Evolutionary conservation across 2,113 vertebrate genomes (phyloP).

Genomic region (Tetrax tetrax): DNA sequence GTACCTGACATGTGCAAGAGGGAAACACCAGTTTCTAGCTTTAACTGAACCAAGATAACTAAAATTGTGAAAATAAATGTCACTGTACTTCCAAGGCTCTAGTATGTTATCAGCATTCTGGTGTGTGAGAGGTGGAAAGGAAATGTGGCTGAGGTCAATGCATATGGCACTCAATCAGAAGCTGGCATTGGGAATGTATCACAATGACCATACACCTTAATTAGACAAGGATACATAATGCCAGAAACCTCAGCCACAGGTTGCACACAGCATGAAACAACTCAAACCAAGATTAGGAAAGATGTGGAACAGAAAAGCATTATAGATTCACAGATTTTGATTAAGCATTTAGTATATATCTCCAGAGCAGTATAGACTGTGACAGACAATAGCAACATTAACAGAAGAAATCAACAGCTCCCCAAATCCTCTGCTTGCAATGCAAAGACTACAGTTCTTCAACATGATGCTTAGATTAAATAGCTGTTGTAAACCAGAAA

Average conservation of each 20-base stretch:
- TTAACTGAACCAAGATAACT: background rate
- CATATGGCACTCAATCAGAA: background rate
- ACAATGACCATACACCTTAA: background rate
- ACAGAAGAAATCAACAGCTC: background rate
- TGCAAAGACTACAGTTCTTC: background rate
- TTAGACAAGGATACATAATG: background rate
- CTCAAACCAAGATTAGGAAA: background rate
- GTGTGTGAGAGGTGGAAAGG: background rate
- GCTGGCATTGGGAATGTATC: background rate
- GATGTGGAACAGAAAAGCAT: background rate
- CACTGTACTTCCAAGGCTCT: background rate
- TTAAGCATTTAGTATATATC: background rate
- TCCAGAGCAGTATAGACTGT: background rate
- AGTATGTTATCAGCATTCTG: fast-evolving
- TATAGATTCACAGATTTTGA: background rate
- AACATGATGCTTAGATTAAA: background rate
- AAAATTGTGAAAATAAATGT: background rate
- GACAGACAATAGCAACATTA: background rate
- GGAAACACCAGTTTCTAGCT: background rate
- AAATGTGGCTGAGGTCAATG: background rate
- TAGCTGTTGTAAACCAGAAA: background rate
- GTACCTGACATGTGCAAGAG: fast-evolving
- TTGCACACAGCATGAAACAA: background rate
- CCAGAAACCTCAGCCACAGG: background rate
- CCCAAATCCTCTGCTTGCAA: background rate